Evolutionary conservation across 2,113 vertebrate genomes (phyloP).

Genomic region (Pantherophis guttatus): DNA sequence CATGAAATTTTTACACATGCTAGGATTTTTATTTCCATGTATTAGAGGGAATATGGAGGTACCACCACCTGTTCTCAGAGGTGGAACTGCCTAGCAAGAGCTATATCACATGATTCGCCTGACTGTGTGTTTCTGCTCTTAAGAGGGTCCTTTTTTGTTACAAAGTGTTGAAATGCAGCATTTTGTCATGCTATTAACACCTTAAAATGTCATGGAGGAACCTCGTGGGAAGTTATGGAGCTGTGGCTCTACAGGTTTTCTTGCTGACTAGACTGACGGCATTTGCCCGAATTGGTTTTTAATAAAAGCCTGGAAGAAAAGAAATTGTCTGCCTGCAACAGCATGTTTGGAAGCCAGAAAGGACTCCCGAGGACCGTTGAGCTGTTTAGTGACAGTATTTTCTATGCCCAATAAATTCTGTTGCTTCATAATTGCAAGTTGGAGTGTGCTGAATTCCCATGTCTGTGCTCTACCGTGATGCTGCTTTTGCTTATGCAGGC

Average conservation of each 20-base stretch:
- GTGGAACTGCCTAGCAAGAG: conserved; percentile 10
- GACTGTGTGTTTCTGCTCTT: neutral
- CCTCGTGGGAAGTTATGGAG: conserved; percentile 26
- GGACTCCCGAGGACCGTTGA: conserved; percentile 43
- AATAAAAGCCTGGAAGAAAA: conserved; percentile 63
- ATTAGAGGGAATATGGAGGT: neutral
- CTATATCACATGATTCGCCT: neutral
- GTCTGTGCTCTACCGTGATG: conserved; percentile 35
- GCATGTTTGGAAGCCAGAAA: conserved; percentile 31
- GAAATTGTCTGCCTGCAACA: conserved; percentile 42
- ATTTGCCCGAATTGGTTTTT: conserved; percentile 51
- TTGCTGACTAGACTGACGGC: conserved; percentile 38
- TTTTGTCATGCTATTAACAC: conserved; percentile 51
- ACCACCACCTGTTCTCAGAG: neutral
- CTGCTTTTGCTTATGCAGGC: conserved; percentile 17
- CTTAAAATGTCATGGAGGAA: conserved; percentile 52
- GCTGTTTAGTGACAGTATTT: conserved; percentile 56
- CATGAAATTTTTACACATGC: neutral
- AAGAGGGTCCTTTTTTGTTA: conserved; percentile 26
- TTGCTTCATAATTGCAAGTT: conserved; percentile 47
- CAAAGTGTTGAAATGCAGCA: conserved; percentile 49
- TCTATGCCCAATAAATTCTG: conserved; percentile 46
- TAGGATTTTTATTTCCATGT: neutral
- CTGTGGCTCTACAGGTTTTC: conserved; percentile 37
- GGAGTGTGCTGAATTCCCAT: conserved; percentile 15